Evolutionary conservation across 2,888 invertebrate genomes (phyloP).

Genomic region (Aricia artaxerxes): DNA sequence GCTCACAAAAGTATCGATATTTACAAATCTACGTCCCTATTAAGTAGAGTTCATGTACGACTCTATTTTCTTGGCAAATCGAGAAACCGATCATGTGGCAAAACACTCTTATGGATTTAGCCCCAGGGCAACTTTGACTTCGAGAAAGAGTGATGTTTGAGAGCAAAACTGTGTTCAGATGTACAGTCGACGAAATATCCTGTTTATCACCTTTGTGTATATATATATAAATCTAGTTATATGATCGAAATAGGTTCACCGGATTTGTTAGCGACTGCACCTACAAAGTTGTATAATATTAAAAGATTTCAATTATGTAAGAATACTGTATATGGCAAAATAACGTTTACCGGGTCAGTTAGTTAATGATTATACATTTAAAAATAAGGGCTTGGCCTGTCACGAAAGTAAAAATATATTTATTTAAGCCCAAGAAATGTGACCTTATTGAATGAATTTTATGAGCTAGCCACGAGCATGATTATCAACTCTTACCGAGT

Average conservation of each 20-base stretch:
- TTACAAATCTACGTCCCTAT: slow-evolving; percentile 15
- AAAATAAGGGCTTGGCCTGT: neutral
- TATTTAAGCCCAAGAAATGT: neutral
- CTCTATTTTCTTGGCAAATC: slow-evolving; percentile 78
- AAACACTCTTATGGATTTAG: slow-evolving; percentile 77
- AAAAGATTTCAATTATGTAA: slow-evolving; percentile 46
- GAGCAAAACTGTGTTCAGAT: slow-evolving; percentile 75
- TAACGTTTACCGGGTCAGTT: too few species aligned
- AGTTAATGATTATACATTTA: neutral
- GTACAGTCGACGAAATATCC: slow-evolving; percentile 47
- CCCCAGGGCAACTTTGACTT: slow-evolving; percentile 75
- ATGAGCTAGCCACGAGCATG: neutral
- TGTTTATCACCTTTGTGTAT: too few species aligned
- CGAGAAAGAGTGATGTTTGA: slow-evolving; percentile 61
- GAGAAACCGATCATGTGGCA: slow-evolving; percentile 78
- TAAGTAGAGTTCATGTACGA: slow-evolving; percentile 62
- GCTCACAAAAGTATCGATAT: neutral
- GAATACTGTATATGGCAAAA: too few species aligned
- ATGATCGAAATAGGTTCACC: slow-evolving; percentile 34
- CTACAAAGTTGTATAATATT: slow-evolving; percentile 44
- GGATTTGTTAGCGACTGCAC: too few species aligned
- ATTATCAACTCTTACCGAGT: neutral
- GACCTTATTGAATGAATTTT: neutral
- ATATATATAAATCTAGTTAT: too few species aligned
- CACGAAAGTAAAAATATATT: neutral